Evolutionary conservation across 2,888 invertebrate species (phyloP).

Genomic region (Parthenolecanium corni): DNA sequence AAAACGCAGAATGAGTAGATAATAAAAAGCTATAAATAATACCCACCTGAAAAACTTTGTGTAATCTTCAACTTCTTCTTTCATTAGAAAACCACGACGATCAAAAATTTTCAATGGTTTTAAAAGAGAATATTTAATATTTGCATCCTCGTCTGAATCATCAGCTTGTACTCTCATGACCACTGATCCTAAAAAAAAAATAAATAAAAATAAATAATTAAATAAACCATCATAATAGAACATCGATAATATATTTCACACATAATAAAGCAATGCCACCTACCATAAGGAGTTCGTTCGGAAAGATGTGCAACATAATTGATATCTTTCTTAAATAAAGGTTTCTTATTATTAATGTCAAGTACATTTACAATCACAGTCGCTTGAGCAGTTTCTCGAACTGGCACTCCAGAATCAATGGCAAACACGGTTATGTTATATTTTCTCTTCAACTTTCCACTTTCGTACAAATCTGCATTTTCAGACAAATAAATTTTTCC

Average conservation of each 20-base stretch:
- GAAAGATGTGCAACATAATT: slow-evolving; percentile 51
- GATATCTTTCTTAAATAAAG: slow-evolving; percentile 54
- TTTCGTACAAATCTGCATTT: slow-evolving; percentile 59
- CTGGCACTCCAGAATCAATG: slow-evolving; percentile 60
- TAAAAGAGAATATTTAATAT: slow-evolving; percentile 55
- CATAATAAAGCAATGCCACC: too few relatives aligned
- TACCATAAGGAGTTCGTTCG: slow-evolving; percentile 51
- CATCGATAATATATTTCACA: too few relatives aligned
- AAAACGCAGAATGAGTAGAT: too few relatives aligned
- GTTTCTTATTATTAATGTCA: slow-evolving; percentile 73
- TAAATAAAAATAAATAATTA: neutral
- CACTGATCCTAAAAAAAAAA: slow-evolving; percentile 44
- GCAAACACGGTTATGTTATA: slow-evolving; percentile 62
- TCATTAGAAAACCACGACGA: slow-evolving; percentile 59
- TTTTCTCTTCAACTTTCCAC: slow-evolving; percentile 38
- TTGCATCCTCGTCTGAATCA: slow-evolving; percentile 58
- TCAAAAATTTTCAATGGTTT: slow-evolving; percentile 59
- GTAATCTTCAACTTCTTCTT: slow-evolving; percentile 50
- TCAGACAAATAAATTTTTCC: slow-evolving; percentile 59
- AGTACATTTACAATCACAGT: slow-evolving; percentile 58
- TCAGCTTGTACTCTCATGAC: slow-evolving; percentile 50
- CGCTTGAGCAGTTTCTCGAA: slow-evolving; percentile 65
- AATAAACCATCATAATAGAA: too few relatives aligned
- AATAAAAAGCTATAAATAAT: neutral
- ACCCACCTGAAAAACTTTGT: slow-evolving; percentile 47